A percentile compares a stretch with the other conserved stretches of the same genome.
Conservation (phyloP, 2,888 invertebrate genomes). For the Agrotis puta region DNA sequence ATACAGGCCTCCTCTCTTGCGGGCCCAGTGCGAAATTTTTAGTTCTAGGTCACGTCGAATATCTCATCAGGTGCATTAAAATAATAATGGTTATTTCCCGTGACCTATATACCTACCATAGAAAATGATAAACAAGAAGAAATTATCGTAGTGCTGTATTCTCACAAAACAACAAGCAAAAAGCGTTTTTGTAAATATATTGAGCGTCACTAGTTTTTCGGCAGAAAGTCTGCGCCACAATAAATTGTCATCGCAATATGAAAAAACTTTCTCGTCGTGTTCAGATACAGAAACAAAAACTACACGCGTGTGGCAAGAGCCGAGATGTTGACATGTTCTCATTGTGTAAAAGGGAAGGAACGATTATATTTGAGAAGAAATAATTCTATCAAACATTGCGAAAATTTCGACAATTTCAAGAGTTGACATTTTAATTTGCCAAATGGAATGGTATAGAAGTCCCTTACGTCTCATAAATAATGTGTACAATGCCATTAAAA, state of each 20-base stretch:
- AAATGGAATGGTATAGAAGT: not conserved
- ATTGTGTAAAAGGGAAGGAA: not conserved
- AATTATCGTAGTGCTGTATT: no score
- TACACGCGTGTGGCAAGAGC: not conserved
- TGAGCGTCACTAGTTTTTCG: not conserved
- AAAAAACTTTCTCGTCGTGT: conserved; percentile 9
- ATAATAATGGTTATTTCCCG: no score
- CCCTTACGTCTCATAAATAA: not conserved
- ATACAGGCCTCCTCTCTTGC: no score
- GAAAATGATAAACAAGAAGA: no score
- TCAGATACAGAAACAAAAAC: conserved; percentile 15
- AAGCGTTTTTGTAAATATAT: not conserved
- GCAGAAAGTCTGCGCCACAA: conserved; percentile 10
- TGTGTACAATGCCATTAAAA: not conserved
- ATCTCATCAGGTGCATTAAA: no score
- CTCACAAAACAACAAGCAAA: no score
- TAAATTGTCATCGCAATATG: conserved; percentile 28
- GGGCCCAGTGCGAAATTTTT: no score
- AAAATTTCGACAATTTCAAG: not conserved
- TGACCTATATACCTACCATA: not conserved
- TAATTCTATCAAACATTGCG: no score
- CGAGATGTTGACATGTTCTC: not conserved
- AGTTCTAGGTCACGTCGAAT: no score
- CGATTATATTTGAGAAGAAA: not conserved
- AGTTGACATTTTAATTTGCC: conserved; percentile 7